Conservation (phyloP, 2,888 invertebrate genomes). For the Metacarcinus magister region DNA sequence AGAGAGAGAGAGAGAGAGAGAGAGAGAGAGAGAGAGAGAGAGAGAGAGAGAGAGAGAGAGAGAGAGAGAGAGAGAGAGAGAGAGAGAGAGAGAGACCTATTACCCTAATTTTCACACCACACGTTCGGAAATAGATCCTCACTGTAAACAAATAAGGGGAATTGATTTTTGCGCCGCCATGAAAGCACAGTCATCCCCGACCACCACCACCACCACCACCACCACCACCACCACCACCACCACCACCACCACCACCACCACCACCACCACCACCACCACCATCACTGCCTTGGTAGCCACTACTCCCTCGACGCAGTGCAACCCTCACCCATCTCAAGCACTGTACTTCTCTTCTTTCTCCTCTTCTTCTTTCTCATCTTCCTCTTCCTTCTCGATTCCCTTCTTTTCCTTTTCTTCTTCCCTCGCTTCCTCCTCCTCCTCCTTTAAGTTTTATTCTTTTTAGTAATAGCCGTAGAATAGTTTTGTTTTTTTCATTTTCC, state of each 20-base stretch:
- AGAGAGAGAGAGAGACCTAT: not conserved
- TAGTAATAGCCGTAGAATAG: too few species aligned
- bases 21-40: conserved; percentile 2
- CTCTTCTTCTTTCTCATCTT: not conserved
- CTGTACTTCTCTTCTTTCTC: not conserved
- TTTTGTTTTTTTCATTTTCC: too few species aligned
- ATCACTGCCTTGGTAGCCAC: not conserved
- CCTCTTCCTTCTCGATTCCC: not conserved
- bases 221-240: conserved; percentile 6
- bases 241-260: conserved; percentile 17
- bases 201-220: not conserved
- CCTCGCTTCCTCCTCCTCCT: not conserved
- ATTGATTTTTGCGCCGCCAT: not conserved
- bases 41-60: conserved; percentile 8
- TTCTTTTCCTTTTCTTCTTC: not conserved
- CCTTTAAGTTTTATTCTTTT: not conserved
- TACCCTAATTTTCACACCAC: not conserved
- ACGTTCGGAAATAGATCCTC: not conserved
- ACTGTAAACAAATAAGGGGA: not conserved
- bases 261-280: conserved; percentile 54
- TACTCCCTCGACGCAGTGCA: not conserved
- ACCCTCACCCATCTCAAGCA: not conserved
- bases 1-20: conserved; percentile 12
- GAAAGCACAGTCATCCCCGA: not conserved
- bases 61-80: conserved; percentile 26